phyloP scores from a whole-genome alignment of 2,797 vertebrate genomes.

The Sebastes matsubarae region DNA sequence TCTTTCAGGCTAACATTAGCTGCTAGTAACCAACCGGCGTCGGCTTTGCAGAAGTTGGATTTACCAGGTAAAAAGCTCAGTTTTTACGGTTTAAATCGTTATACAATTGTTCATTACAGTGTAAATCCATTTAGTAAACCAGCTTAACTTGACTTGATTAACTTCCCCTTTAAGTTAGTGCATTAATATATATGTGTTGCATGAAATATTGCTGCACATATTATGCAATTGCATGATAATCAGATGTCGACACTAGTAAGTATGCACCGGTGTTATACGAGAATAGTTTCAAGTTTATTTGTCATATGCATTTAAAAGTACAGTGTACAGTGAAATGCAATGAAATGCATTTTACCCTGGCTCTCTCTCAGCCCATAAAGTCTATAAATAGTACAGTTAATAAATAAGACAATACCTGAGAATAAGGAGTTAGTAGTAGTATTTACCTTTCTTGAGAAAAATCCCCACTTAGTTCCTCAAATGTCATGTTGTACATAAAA shows the following conservation, averaged over 20 bases:
- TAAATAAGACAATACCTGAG: too few relatives aligned
- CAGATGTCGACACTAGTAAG: background rate
- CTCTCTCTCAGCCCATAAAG: too few relatives aligned
- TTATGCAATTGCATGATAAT: background rate
- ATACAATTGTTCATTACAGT: too few relatives aligned
- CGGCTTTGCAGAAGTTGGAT: background rate
- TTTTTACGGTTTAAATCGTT: background rate
- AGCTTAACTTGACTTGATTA: fast-evolving
- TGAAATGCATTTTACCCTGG: too few relatives aligned
- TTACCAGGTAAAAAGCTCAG: background rate
- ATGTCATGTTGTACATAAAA: slow-evolving; percentile 89
- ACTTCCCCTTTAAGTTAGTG: background rate
- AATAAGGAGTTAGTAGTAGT: background rate
- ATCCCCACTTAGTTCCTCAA: slow-evolving; percentile 90
- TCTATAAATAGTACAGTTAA: too few relatives aligned
- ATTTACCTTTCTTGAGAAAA: slow-evolving; percentile 86
- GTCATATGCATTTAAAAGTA: too few relatives aligned
- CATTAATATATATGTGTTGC: background rate
- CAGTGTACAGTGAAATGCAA: too few relatives aligned
- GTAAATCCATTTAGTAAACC: too few relatives aligned
- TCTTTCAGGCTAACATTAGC: background rate
- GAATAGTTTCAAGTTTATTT: too few relatives aligned
- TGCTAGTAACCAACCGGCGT: background rate
- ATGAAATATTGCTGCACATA: background rate
- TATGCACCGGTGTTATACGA: background rate